Evolutionary conservation across 2,888 invertebrate species (phyloP), one percentile per base, ranked within the genome.

Genomic region (Lathronympha strigana): DNA sequence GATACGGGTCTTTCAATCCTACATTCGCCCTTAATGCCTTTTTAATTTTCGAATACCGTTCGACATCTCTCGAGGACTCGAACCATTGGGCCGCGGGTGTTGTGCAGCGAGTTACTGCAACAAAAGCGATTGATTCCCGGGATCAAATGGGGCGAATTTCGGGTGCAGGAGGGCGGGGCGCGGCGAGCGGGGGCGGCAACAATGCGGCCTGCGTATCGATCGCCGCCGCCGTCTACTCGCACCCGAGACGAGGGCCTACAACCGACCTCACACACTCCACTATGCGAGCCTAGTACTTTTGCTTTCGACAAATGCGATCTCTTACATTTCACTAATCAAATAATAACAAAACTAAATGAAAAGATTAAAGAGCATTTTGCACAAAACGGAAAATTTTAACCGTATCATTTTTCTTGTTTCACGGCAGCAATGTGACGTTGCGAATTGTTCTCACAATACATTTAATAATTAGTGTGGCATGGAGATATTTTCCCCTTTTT

Each of bases 151-250:
- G 88, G 90, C 88, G 87, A 88, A 90, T 83, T 89, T 88, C 72
- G 83, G 87, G 83, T 85, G 86, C 82, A 82, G 79, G 82, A 76
- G 76, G 69, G 81, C 78, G 80, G 80, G 76, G 79, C 78, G 78
- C 73, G 75, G 79, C 73, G 82, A 73, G 71, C 78, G 77, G 75
- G 76, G 77, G 73, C 82, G 80, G 86, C 81, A 90, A 91, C 90
- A 90, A 90, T 90, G 91, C 90, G 91, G 87, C 89, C 89, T 78
- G 81, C 80, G 79, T 90, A 90, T 90, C 89, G 90, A 90, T 90
- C 90, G 74, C 73, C 45, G 55, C 68, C 79, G 75, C 76, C 82
- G 86, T 86, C 88, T 85, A 80, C 83, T 77, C 70, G 70, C 85
- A 80, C 83, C 77, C 70, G 70, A 68, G 73, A 80, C 85, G 83